A percentile compares a stretch with the other conserved stretches of the same genome.
Conservation (phyloP, 2,113 vertebrate species). For the Cottus gobio region DNA sequence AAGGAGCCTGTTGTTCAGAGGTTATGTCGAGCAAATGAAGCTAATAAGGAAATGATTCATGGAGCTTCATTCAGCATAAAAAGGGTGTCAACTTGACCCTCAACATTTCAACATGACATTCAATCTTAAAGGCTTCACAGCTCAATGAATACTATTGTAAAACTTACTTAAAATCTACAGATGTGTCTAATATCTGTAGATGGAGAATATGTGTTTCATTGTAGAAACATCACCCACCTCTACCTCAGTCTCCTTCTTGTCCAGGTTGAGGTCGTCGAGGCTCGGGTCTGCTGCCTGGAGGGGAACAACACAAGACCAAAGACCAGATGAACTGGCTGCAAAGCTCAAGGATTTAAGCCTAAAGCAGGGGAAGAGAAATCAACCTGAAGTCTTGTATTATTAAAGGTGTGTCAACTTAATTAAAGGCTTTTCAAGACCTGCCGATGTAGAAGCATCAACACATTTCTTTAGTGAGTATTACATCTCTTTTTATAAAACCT, state of each 20-base stretch:
- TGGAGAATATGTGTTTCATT: not conserved
- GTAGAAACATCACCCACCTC: slow-evolving; percentile 83
- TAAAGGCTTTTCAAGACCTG: not conserved
- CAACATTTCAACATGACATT: no score
- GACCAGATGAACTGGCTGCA: not conserved
- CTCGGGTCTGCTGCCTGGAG: slow-evolving; percentile 82
- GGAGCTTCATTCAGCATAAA: not conserved
- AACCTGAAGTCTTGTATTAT: not conserved
- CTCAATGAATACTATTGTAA: not conserved
- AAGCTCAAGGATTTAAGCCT: not conserved
- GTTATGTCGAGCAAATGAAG: not conserved
- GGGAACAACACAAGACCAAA: not conserved
- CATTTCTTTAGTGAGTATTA: not conserved
- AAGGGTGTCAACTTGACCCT: no score
- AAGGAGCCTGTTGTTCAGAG: not conserved
- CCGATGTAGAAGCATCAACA: not conserved
- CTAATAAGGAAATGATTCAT: not conserved
- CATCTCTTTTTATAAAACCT: not conserved
- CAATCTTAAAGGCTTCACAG: not conserved
- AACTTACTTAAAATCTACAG: not conserved
- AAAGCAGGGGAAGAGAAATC: no score
- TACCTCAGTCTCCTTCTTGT: slow-evolving; percentile 93
- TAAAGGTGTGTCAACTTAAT: not conserved
- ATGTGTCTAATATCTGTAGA: not conserved
- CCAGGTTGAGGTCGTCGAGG: slow-evolving; percentile 86